Percentiles rank a stretch among this genome's conserved stretches.
Conservation (phyloP, 2,797 vertebrate species). For the Paratrypauchen microcephalus region DNA sequence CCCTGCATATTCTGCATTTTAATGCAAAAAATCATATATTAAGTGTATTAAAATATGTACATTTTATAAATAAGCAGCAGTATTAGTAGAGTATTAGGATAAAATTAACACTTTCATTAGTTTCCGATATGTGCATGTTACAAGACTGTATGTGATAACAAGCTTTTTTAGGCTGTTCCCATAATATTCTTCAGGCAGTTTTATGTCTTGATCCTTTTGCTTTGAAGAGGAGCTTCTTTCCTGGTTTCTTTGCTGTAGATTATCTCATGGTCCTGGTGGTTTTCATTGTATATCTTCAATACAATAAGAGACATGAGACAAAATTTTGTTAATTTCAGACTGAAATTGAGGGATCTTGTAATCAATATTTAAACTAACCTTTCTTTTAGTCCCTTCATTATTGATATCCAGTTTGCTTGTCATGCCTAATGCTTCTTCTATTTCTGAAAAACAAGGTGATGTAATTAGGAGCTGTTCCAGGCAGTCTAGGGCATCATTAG, state of each 20-base stretch:
- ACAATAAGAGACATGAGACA: constrained; percentile 8
- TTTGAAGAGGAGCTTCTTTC: constrained; percentile 54
- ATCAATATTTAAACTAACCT: constrained; percentile 60
- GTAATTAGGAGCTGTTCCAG: background rate
- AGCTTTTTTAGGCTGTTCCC: background rate
- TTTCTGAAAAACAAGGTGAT: constrained; percentile 68
- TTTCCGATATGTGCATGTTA: background rate
- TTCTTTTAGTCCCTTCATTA: constrained; percentile 68
- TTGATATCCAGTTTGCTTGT: constrained; percentile 27
- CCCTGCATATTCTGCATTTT: constrained; percentile 1
- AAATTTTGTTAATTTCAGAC: background rate
- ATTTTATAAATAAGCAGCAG: background rate
- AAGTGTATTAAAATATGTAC: constrained; percentile 4
- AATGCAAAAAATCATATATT: background rate
- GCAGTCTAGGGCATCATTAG: background rate
- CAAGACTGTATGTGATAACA: background rate
- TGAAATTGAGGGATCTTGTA: background rate
- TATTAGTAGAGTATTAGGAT: background rate
- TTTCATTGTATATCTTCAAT: constrained; percentile 50
- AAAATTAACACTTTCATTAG: background rate
- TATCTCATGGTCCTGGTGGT: constrained; percentile 40
- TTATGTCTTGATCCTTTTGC: constrained; percentile 82
- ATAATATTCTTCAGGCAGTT: background rate
- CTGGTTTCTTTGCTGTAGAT: constrained; percentile 56
- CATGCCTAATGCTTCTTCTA: constrained; percentile 79